Evolutionary conservation across 2,797 vertebrate genomes (phyloP), one percentile per base, ranked within the genome.

Genomic region (Etheostoma nigrum): DNA sequence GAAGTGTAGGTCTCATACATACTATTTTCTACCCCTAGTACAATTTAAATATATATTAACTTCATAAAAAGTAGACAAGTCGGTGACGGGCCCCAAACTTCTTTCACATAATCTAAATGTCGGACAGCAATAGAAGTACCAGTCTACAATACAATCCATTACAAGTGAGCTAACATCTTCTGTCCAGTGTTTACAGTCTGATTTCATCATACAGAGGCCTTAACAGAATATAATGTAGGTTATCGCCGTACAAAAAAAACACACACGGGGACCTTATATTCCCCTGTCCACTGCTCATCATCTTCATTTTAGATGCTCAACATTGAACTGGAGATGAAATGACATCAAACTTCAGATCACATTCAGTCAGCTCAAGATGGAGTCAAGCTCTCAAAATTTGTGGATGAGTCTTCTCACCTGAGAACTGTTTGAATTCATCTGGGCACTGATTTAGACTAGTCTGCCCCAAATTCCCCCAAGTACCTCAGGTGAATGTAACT

Each of bases 31-130:
- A 92, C 61, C 51, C 75, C 87, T 90, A 94, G 74, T 89, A 90
- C 86, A 79, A 80, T 88, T 89, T 88, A 88, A 87, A 93, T 91
- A 93, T 93, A 92, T 93, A 94, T 92, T 92, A 93, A 88, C 84
- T 90, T 89, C 82, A 88, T 89, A 78, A 91, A 90, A 86, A 91
- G 87, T 71, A 82, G 78, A 84, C 81, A 76, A 75, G 72, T 83
- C 82, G 73, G 78, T 52, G 53, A 83, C 45, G 66, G 76, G 81
- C 74, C 76, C 78, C 64, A 81, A 79, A 79, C 79, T 83, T 79
- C 61, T 74, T 75, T 76, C 48, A 84, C 69, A 61, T 67, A 3
- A 59, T 84, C 90, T 87, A 91, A 85, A 85, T 65, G 65, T 84
- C 79, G 87, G 91, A 89, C 72, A 81, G 78, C 78, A 91, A 91